Evolutionary conservation across 2,113 vertebrate species (phyloP).

Genomic region (Todiramphus saurophagus): DNA sequence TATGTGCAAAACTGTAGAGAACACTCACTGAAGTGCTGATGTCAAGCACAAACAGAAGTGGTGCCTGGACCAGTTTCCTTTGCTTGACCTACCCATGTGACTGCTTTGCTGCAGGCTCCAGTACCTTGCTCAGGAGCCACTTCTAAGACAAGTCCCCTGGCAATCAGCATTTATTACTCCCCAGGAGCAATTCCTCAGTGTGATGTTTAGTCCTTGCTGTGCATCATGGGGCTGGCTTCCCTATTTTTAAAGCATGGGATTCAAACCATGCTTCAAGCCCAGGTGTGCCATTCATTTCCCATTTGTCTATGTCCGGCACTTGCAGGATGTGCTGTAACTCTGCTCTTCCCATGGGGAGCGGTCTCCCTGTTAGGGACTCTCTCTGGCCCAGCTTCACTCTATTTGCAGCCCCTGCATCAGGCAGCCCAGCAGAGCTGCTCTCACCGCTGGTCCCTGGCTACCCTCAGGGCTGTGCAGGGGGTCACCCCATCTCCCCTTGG

Average conservation of each 20-base stretch:
- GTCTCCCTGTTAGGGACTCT: fast-evolving
- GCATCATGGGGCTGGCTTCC: not conserved
- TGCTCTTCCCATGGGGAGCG: fast-evolving
- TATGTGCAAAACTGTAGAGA: not conserved
- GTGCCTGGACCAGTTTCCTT: not conserved
- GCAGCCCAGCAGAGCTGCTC: fast-evolving
- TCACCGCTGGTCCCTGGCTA: fast-evolving
- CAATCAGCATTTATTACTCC: not conserved
- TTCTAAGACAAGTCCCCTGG: not conserved
- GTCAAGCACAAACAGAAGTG: not conserved
- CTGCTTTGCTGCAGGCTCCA: not conserved
- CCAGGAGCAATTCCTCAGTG: not conserved
- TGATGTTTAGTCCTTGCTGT: not conserved
- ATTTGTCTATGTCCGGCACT: not conserved
- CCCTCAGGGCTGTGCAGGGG: not conserved
- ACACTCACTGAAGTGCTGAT: not conserved
- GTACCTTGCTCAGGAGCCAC: not conserved
- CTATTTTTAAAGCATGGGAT: not conserved
- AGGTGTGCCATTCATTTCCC: not conserved
- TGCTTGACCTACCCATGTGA: not conserved
- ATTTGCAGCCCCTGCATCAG: not conserved
- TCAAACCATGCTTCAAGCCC: not conserved
- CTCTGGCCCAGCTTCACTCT: not conserved
- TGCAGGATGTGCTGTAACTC: fast-evolving
- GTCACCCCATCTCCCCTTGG: fast-evolving